Base-by-base conservation (phyloP, 2,888 invertebrate genomes). In the Drosophila picticornis region DNA sequence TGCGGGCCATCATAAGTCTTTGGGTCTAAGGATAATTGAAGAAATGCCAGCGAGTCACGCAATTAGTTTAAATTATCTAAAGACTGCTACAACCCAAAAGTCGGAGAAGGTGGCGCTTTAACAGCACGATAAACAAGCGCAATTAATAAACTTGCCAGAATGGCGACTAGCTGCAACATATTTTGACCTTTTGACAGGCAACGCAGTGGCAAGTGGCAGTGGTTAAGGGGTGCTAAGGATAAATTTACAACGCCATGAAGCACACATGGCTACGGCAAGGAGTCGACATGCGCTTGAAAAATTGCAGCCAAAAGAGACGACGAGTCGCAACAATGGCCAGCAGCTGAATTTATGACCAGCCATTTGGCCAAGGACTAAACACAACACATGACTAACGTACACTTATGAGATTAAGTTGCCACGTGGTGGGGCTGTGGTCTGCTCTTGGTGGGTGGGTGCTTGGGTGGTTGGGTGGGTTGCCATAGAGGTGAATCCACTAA, bases 131-230 rank as follows among this genome's bases (percentile, higher is more conserved):
- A 91, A 90, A 91, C 85, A 83, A 90, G 81, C 80, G 80, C 83
- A 90, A 91, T 90, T 91, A 90, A 90, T 90, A 90, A 90, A 84
- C 75, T 83, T 79, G 77, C 88, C 79, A 82, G 73, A 62, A 61
- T 59, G 74, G 64, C 73, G 67, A 74, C 74, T 56, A 53, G 51
- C 71, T 75, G 80, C 73, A 83, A 73, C 83, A 83, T 70, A 81
- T 79, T 84, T 88, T 85, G 84, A 85, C 86, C 86, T 76, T 79
- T 79, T 70, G 74, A 70, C 76, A 69, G 59, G 59, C 48, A 51
- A 36, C 32, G 66, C 52, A 58, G 60, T 29, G 66, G 60, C 51
- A 60, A 66, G 16, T 9, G 25, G 50, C 50, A 43, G 43, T 40
- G 57, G 56, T n/a, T n/a, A 5, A 29, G 19, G 6, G 11, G 46